Evolutionary conservation across 2,888 invertebrate species (phyloP).

Genomic region (Pheosia gnoma): DNA sequence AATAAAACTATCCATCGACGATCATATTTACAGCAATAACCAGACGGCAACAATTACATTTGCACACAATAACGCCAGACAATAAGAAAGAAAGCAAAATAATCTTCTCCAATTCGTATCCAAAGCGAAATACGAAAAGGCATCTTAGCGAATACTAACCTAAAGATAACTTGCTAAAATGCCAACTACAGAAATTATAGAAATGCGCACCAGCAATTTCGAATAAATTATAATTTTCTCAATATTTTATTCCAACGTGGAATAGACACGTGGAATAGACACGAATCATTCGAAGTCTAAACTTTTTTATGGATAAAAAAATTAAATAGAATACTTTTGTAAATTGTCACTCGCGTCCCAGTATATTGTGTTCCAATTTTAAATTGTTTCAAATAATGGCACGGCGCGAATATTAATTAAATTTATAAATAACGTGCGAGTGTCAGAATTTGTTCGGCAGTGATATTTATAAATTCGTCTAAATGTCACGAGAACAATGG

Average conservation of each 20-base stretch:
- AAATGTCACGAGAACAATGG: slow-evolving; percentile 82
- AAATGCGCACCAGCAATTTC: slow-evolving; percentile 75
- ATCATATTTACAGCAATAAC: slow-evolving; percentile 70
- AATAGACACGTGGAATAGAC: neutral
- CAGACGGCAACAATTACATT: slow-evolving; percentile 76
- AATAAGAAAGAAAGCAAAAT: slow-evolving; percentile 73
- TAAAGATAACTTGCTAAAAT: slow-evolving; percentile 57
- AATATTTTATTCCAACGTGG: neutral
- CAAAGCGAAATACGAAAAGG: slow-evolving; percentile 79
- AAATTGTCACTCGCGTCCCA: neutral
- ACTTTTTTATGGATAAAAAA: too few species aligned
- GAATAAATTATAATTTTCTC: slow-evolving; percentile 60
- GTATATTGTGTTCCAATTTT: slow-evolving; percentile 46
- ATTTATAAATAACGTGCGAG: slow-evolving; percentile 57
- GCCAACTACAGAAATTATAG: slow-evolving; percentile 74
- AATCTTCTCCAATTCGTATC: slow-evolving; percentile 77
- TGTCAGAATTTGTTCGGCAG: slow-evolving; percentile 65
- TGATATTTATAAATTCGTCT: slow-evolving; percentile 77
- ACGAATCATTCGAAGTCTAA: too few species aligned
- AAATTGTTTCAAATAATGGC: slow-evolving; percentile 55
- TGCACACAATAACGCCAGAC: slow-evolving; percentile 74
- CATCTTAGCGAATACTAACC: slow-evolving; percentile 62
- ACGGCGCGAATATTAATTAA: slow-evolving; percentile 56
- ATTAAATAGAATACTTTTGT: neutral
- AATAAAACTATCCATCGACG: slow-evolving; percentile 50